Percentiles rank a stretch among this genome's conserved stretches.
Evolutionary conservation across 2,797 vertebrate species (phyloP).

Genomic region (Acestrorhynchus altus): DNA sequence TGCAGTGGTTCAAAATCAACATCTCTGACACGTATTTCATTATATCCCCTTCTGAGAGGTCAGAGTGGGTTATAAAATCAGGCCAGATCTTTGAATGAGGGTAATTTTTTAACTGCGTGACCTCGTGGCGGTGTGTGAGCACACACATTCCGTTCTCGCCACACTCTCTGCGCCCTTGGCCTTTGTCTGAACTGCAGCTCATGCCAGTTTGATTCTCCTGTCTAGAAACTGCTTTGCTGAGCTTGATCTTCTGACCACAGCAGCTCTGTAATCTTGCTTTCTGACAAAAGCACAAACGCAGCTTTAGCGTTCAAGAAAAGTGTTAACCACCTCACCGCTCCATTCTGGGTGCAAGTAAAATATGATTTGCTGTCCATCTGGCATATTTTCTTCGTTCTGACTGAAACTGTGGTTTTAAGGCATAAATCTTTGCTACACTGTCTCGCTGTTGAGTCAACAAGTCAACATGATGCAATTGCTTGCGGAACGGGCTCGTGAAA

Average conservation of each 20-base stretch:
- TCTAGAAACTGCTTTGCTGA: background rate
- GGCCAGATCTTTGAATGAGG: background rate
- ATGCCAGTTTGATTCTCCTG: slow-evolving; percentile 19
- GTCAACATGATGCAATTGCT: slow-evolving; percentile 40
- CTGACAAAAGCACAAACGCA: background rate
- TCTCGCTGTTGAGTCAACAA: slow-evolving; percentile 16
- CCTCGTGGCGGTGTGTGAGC: background rate
- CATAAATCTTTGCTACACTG: slow-evolving; percentile 21
- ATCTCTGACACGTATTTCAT: background rate
- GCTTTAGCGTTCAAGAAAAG: background rate
- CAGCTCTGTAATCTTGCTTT: background rate
- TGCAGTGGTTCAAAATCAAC: slow-evolving; percentile 1
- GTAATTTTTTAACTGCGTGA: background rate
- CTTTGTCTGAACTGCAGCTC: slow-evolving; percentile 3
- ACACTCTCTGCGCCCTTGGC: background rate
- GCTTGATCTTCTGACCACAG: background rate
- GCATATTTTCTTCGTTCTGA: background rate
- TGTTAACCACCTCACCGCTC: background rate
- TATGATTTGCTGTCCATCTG: slow-evolving; percentile 12
- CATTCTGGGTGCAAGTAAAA: slow-evolving; percentile 3
- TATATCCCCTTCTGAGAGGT: background rate
- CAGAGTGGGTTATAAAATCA: background rate
- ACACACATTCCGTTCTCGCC: background rate
- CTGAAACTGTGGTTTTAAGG: slow-evolving; percentile 13
- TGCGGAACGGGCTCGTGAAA: slow-evolving; percentile 8